Evolutionary conservation across 2,888 invertebrate species (phyloP).

Genomic region (Heterodera filipjevi): DNA sequence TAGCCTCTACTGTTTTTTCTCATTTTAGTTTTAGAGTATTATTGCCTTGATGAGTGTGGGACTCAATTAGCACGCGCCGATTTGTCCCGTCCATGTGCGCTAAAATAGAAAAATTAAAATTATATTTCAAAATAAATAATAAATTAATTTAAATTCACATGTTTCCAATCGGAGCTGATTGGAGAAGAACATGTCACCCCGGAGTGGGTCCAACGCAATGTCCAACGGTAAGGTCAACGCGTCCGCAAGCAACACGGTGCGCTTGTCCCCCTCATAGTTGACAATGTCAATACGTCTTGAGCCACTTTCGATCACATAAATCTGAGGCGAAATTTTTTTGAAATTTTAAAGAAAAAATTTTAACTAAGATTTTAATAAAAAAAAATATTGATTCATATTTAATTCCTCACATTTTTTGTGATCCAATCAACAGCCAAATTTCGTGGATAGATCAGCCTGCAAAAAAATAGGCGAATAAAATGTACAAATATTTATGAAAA

Average conservation of each 20-base stretch:
- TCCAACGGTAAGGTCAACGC: constrained; percentile 89
- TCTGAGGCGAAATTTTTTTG: constrained; percentile 47
- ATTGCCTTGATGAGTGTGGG: constrained; percentile 89
- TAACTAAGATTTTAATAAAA: no score
- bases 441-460: constrained; percentile 61
- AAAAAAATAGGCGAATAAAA: no score
- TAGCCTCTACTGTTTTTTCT: no score
- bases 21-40: not conserved
- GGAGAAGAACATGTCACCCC: constrained; percentile 74
- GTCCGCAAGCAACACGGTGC: constrained; percentile 86
- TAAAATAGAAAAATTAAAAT: not conserved
- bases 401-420: constrained; percentile 80
- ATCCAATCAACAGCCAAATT: constrained; percentile 91
- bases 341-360: not conserved
- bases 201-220: constrained; percentile 86
- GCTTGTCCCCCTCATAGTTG: constrained; percentile 81
- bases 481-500: constrained; percentile 52
- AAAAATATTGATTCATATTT: no score
- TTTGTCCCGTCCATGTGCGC: constrained; percentile 88
- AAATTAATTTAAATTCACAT: constrained; percentile 69
- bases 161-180: constrained; percentile 75
- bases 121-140: not conserved
- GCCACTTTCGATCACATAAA: constrained; percentile 83
- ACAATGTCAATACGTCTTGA: constrained; percentile 93
- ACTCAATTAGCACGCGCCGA: constrained; percentile 80